Evolutionary conservation across 2,113 vertebrate species (phyloP), one percentile per base, ranked within the genome.

Genomic region (Aythya baeri): DNA sequence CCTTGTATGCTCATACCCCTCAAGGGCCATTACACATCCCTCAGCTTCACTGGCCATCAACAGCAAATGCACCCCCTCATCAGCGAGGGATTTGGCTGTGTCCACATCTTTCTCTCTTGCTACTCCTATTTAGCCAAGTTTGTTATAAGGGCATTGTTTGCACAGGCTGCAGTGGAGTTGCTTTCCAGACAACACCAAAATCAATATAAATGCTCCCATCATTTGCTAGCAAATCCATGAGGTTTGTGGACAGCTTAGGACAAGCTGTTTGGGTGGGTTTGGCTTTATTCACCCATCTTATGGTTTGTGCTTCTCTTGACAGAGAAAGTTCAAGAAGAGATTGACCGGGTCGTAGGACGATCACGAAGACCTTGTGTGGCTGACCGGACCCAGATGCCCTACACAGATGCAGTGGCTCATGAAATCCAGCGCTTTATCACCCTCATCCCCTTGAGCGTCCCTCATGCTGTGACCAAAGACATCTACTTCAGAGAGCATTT

Each of bases 281-380:
- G 29, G 5, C 12, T 85, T 76, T 32, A 34, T 76, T 79, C 32
- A 36, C 34, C 11, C 32, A 31, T 62, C 63, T 91, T 25, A 85
- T 44, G 29, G 6, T 79, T 61, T 96, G 10, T 70, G 49, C 22
- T n/a, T 95, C 46, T 92, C 55, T n/a, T 57, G 34, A 65, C 78
- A 98, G 98, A 97, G 81, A 97, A 97, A 91, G 70, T 98, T 74
- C 98, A 98, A 73, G 91, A 96, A 67, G 98, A 98, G 95, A 98
- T 98, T 4, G 97, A 98, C 38, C 23, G 3, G 43, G 97, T 98
- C 55, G 55, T 98, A 26, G 98, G 98, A 80, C 32, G 34, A 57
- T 50, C 95, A 34, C 74, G 94, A 68, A 97, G 66, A 43, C 98
- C 97, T 22, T 95, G 96, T 27, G 79, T 94, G 79, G 97, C 98